Conservation (phyloP, 2,797 vertebrate species). For the Coregonus suidteri region DNA sequence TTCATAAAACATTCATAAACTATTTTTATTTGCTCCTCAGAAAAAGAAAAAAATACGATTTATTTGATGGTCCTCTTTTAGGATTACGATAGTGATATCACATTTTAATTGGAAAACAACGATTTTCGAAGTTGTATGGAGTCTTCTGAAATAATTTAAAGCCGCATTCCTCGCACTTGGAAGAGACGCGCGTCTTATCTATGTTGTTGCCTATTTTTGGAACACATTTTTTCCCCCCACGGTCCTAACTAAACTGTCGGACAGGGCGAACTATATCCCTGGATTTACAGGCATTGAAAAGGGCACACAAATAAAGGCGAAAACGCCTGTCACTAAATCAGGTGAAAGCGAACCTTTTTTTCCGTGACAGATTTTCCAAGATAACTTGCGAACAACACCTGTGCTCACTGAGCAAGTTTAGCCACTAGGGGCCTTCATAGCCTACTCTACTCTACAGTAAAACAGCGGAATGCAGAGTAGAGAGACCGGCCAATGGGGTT, state of each 20-base stretch:
- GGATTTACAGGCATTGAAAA: constrained; percentile 26
- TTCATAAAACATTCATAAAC: neutral
- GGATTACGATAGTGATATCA: neutral
- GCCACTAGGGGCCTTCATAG: constrained; percentile 90
- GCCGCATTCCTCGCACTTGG: constrained; percentile 61
- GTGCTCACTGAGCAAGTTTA: constrained; percentile 75
- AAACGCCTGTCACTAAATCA: constrained; percentile 45
- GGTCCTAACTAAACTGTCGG: constrained; percentile 30
- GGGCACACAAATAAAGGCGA: constrained; percentile 6
- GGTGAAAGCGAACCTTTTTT: constrained; percentile 46
- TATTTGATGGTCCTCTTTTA: neutral
- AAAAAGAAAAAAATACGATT: too few relatives aligned
- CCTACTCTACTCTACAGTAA: constrained; percentile 72
- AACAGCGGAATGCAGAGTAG: constrained; percentile 26
- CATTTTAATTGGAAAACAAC: constrained; percentile 15
- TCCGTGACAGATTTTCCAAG: constrained; percentile 43
- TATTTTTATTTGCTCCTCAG: neutral
- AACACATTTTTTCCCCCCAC: constrained; percentile 30
- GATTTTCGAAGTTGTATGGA: constrained; percentile 38
- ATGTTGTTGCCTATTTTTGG: constrained; percentile 55
- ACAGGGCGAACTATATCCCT: neutral
- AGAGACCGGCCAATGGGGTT: constrained; percentile 10
- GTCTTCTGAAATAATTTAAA: constrained; percentile 50
- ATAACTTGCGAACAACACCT: constrained; percentile 67
- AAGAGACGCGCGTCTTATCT: constrained; percentile 49